Evolutionary conservation across 2,113 vertebrate species (phyloP), one percentile per base, ranked within the genome.

Genomic region (Naja naja): DNA sequence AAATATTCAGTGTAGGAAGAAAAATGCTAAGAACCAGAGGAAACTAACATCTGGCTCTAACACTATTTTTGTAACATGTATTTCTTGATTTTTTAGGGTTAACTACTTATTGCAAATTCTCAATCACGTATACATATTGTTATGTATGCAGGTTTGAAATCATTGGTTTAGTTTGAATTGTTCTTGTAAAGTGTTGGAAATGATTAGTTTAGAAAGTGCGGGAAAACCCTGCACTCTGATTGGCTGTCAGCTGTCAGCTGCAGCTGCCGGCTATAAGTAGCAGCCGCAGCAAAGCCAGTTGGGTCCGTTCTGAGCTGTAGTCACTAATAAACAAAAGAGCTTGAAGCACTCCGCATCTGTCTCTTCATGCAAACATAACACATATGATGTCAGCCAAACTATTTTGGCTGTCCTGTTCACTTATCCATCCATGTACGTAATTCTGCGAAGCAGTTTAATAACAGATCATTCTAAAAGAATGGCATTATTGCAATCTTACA

Each of bases 1-100:
- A 91, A 95, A 93, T 90, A 91, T 88, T 92, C 45, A 55, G 53
- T 23, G n/a, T 30, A 92, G 45, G 25, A 39, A 92, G 90, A 94
- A 93, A 85, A 54, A 10, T 93, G 1, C 43, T 5, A 74, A 85
- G 86, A 20, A 55, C 88, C 30, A 43, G 39, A 88, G 91, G 91
- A 88, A 93, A 92, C 14, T 87, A 9, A 4, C 89, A 20, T 39
- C 34, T 30, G 30, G 6, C 94, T 92, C 90, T 89, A 23, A 4
- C 7, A 3, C 94, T 64, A 52, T 1, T n/a, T 43, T 56, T 93
- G 86, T 91, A 86, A 60, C 14, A 5, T 39, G 60, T 89, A 27
- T 91, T 16, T n/a, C 52, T 54, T n/a, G 25, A 87, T 53, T 30
- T 39, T 56, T 89, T 45, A 86, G 34, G 14, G n/a, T 18, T 39